A percentile compares a stretch with the other conserved stretches of the same genome.
phyloP scores from a whole-genome alignment of 2,888 invertebrate genomes.

The Heliconius cydno region DNA sequence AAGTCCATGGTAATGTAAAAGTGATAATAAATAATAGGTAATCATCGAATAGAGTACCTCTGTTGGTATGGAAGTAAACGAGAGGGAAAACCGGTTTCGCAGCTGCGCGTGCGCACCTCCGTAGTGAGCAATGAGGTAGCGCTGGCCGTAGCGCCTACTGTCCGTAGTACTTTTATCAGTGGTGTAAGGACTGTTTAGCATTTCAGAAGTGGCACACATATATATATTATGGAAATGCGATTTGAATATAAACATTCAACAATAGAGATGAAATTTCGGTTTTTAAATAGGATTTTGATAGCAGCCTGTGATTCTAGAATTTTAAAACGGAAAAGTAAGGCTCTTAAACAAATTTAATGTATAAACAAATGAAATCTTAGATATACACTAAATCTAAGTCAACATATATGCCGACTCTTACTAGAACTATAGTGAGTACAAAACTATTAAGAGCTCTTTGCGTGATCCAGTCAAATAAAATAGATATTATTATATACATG shows the following conservation, averaged over 20 bases:
- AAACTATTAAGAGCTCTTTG: not conserved
- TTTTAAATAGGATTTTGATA: not conserved
- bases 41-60: conserved; percentile 7
- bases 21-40: conserved; percentile 18
- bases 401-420: not conserved
- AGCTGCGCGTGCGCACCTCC: conserved; percentile 73
- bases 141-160: conserved; percentile 43
- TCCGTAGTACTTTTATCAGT: conserved; percentile 40
- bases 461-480: conserved; percentile 23
- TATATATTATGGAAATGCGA: not conserved
- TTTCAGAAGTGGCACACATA: not conserved
- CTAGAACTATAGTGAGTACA: not conserved
- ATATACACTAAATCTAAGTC: not conserved
- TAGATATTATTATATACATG: conserved; percentile 10
- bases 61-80: conserved; percentile 61
- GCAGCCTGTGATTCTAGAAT: not conserved
- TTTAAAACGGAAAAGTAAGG: not conserved
- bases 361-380: no score
- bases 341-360: not conserved
- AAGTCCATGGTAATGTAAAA: conserved; percentile 7
- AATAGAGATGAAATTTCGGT: not conserved
- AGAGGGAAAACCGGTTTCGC: conserved; percentile 78
- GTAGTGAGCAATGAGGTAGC: conserved; percentile 41
- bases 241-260: not conserved
- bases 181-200: conserved; percentile 31